Conservation (phyloP, 2,888 invertebrate genomes). For the Polymixis lichenea region DNA sequence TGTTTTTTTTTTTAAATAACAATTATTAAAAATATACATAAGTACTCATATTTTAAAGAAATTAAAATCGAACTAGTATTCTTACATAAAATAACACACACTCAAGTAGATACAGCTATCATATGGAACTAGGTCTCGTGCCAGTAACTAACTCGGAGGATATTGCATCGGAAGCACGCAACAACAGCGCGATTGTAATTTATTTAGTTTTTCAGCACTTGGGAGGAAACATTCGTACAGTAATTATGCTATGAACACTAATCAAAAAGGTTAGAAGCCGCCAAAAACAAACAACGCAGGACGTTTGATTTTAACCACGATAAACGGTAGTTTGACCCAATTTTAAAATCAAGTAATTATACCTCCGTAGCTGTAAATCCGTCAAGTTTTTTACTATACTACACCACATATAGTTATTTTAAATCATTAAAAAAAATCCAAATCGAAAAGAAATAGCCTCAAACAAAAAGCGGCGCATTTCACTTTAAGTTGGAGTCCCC, state of each 20-base stretch:
- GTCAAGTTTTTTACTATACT: background rate
- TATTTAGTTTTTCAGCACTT: conserved; percentile 61
- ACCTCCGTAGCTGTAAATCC: background rate
- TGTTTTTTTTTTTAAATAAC: background rate
- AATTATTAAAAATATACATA: background rate
- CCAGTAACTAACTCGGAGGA: conserved; percentile 65
- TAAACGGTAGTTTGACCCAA: conserved; percentile 38
- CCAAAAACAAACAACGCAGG: conserved; percentile 52
- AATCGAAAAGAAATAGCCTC: background rate
- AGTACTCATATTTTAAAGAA: background rate
- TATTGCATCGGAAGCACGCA: conserved; percentile 74
- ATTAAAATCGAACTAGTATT: conserved; percentile 3
- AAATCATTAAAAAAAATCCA: background rate
- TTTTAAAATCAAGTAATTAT: conserved; percentile 48
- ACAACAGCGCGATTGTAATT: conserved; percentile 63
- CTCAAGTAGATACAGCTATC: conserved; percentile 42
- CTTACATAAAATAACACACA: conserved; percentile 24
- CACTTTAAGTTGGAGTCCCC: conserved; percentile 80
- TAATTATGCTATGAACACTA: conserved; percentile 61
- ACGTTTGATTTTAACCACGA: conserved; percentile 57
- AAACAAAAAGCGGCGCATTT: conserved; percentile 83
- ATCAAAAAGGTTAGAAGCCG: conserved; percentile 56
- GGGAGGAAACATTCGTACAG: conserved; percentile 60
- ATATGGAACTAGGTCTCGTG: conserved; percentile 64
- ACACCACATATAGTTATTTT: background rate